phyloP scores from a whole-genome alignment of 2,797 vertebrate genomes.

The Chloroceryle inda region DNA sequence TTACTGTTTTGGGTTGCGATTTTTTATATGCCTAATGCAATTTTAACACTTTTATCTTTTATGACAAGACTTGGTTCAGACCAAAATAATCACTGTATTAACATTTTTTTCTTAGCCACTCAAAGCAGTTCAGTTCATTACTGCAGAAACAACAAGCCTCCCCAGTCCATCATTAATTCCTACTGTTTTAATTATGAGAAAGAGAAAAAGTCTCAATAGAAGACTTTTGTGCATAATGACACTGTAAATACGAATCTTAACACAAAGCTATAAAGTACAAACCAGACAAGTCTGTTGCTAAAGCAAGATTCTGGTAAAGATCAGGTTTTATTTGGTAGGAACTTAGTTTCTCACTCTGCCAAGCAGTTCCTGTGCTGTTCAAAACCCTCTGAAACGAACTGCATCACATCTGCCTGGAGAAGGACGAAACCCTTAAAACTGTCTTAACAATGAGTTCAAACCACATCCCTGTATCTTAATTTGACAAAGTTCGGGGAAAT shows the following conservation, averaged over 20 bases:
- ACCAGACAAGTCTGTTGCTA: conserved; percentile 5
- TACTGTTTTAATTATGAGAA: conserved; percentile 76
- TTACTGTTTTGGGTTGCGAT: background rate
- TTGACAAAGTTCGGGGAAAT: conserved; percentile 43
- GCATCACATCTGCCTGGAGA: background rate
- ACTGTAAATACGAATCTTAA: conserved; percentile 67
- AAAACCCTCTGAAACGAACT: conserved; percentile 3
- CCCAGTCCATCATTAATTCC: conserved; percentile 69
- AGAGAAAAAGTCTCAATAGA: conserved; percentile 29
- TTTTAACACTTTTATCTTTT: conserved; percentile 70
- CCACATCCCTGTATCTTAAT: background rate
- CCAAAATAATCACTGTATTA: conserved; percentile 75
- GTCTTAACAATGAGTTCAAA: conserved; percentile 34
- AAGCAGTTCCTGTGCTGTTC: background rate
- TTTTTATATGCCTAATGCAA: conserved; percentile 44
- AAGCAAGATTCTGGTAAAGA: conserved; percentile 30
- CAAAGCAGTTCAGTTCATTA: conserved; percentile 73
- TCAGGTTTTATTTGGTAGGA: conserved; percentile 9
- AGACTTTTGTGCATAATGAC: conserved; percentile 70
- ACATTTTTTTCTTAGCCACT: conserved; percentile 57
- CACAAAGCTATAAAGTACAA: conserved; percentile 48
- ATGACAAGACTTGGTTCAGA: conserved; percentile 62
- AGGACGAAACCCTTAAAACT: background rate
- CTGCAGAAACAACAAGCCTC: conserved; percentile 69
- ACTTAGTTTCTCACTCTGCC: background rate